These are phyloP conservation scores for Synergus itoensis DNA, from an alignment of 2,888 invertebrate genomes.

Conservation along the genomic window DNA sequence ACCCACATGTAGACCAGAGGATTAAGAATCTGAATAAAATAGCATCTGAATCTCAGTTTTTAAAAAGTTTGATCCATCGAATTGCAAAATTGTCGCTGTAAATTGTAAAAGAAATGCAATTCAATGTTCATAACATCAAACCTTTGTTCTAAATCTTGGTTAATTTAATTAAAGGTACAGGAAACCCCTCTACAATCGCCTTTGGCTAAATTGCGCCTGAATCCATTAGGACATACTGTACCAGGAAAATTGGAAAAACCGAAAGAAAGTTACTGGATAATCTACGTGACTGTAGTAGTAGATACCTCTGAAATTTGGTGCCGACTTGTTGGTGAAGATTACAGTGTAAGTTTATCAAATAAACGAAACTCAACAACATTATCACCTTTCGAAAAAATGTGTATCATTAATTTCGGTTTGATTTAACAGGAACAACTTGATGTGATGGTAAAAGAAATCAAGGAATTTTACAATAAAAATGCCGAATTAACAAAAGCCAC, in stretches of 20 bases:
- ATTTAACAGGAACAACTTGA: slow-evolving; percentile 74
- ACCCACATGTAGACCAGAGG: too few species aligned
- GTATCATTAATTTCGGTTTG: neutral
- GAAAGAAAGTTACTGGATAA: slow-evolving; percentile 80
- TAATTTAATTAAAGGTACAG: slow-evolving; percentile 28
- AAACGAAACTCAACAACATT: neutral
- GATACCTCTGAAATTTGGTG: slow-evolving; percentile 84
- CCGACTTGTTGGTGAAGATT: slow-evolving; percentile 83
- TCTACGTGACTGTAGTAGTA: slow-evolving; percentile 82
- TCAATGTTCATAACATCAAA: neutral
- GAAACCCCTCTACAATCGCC: slow-evolving; percentile 41
- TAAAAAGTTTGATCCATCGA: too few species aligned
- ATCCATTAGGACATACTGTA: slow-evolving; percentile 55
- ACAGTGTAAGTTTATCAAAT: slow-evolving; percentile 79
- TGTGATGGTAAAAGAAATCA: slow-evolving; percentile 75
- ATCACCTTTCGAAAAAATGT: neutral
- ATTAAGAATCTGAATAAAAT: too few species aligned
- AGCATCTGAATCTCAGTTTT: too few species aligned
- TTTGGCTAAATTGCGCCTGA: slow-evolving; percentile 56
- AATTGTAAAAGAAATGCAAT: too few species aligned
- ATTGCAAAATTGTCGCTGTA: too few species aligned
- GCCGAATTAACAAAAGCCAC: slow-evolving; percentile 50
- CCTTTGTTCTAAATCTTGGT: neutral
- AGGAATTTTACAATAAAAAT: slow-evolving; percentile 70
- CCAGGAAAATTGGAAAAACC: slow-evolving; percentile 64